Evolutionary conservation across 2,797 vertebrate species (phyloP).

Genomic region (Toxotes lorentzi): DNA sequence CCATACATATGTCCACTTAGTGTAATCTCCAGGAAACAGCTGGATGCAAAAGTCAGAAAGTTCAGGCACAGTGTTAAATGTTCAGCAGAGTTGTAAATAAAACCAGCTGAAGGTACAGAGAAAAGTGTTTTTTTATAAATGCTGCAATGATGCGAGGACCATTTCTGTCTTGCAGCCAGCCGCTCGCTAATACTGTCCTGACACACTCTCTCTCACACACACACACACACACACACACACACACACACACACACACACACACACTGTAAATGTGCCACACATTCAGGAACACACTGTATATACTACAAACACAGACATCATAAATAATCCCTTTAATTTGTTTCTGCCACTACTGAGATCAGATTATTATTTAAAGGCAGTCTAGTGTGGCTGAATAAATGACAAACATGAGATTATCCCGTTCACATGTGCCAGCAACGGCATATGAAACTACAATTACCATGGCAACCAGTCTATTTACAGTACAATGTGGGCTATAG

Average conservation of each 20-base stretch:
- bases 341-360: not conserved
- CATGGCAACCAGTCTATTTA: slow-evolving; percentile 77
- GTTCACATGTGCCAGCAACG: slow-evolving; percentile 15
- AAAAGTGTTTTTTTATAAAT: slow-evolving; percentile 38
- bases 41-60: slow-evolving; percentile 57
- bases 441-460: slow-evolving; percentile 51
- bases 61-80: slow-evolving; percentile 71
- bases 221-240: slow-evolving; percentile 1
- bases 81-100: slow-evolving; percentile 74
- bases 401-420: slow-evolving; percentile 40
- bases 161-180: slow-evolving; percentile 52
- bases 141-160: slow-evolving; percentile 51
- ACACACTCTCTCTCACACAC: slow-evolving; percentile 1
- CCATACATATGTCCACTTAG: slow-evolving; percentile 33
- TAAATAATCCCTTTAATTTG: slow-evolving; percentile 8
- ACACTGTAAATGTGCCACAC: not conserved
- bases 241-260: slow-evolving; percentile 20
- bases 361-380: slow-evolving; percentile 27
- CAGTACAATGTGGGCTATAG: slow-evolving; percentile 57
- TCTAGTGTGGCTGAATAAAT: slow-evolving; percentile 34
- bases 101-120: slow-evolving; percentile 59
- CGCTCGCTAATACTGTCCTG: slow-evolving; percentile 37
- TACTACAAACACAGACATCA: slow-evolving; percentile 1
- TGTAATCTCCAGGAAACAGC: slow-evolving; percentile 75
- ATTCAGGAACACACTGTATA: slow-evolving; percentile 22